These are phyloP conservation scores for Rousettus leschenaultii DNA, from an alignment of 2,113 vertebrate genomes.

Conservation along the genomic window DNA sequence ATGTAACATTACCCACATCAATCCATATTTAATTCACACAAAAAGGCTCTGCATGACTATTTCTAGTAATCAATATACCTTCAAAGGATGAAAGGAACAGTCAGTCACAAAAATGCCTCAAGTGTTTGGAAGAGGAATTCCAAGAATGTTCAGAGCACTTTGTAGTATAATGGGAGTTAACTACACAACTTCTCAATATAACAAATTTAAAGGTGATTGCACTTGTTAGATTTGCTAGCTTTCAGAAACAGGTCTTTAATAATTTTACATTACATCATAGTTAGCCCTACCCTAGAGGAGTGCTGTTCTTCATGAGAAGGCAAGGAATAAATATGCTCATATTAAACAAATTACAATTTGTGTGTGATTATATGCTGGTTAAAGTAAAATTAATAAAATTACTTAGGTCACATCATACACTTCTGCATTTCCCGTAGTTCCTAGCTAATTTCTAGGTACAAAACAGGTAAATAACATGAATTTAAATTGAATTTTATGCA, in stretches of 20 bases:
- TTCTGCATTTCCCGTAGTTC: not conserved
- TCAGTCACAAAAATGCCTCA: not conserved
- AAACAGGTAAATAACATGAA: not conserved
- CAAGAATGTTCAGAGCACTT: not conserved
- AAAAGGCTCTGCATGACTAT: conserved; percentile 9
- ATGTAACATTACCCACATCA: not conserved
- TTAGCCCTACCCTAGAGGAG: not conserved
- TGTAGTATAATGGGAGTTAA: not conserved
- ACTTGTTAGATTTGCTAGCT: not conserved
- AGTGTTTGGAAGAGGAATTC: not conserved
- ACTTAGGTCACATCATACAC: not conserved
- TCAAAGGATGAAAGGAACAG: not conserved
- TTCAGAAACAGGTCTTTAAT: conserved; percentile 14
- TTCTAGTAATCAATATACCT: not conserved
- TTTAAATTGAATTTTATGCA: not conserved
- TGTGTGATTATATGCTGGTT: not conserved
- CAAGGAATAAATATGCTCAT: not conserved
- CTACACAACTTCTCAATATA: not conserved
- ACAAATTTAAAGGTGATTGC: not conserved
- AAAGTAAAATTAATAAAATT: not conserved
- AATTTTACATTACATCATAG: not conserved
- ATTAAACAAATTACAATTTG: conserved; percentile 16
- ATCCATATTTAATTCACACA: not conserved
- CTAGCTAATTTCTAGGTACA: not conserved
- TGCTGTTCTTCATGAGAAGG: not conserved